Conservation (phyloP, 2,888 invertebrate species). For the Aleiodes leptofemur region DNA sequence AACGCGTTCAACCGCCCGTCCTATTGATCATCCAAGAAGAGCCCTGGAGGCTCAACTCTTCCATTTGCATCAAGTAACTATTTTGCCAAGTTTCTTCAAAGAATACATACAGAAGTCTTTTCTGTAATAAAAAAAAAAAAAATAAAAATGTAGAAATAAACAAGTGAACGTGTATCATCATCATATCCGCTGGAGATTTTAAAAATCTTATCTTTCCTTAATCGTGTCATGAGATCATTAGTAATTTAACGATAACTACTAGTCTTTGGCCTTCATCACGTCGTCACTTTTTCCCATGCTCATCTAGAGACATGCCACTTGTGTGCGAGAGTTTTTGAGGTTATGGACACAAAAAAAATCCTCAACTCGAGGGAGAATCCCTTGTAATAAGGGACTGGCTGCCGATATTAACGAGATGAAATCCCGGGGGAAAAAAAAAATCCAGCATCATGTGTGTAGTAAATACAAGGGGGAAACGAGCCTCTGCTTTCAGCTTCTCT, state of each 20-base stretch:
- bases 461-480: neutral
- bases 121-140: neutral
- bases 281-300: slow-evolving; percentile 40
- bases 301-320: slow-evolving; percentile 16
- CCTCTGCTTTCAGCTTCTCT: slow-evolving; percentile 17
- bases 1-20: slow-evolving; percentile 35
- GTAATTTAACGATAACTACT: slow-evolving; percentile 57
- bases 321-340: neutral
- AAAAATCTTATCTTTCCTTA: slow-evolving; percentile 24
- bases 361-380: slow-evolving; percentile 35
- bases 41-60: slow-evolving; percentile 36
- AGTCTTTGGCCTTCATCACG: slow-evolving; percentile 35
- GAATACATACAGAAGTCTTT: slow-evolving; percentile 15
- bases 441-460: neutral
- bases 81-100: neutral
- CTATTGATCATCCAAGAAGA: slow-evolving; percentile 34
- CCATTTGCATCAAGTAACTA: slow-evolving; percentile 27
- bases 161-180: slow-evolving; percentile 2
- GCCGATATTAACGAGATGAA: slow-evolving; percentile 46
- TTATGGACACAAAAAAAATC: slow-evolving; percentile 33
- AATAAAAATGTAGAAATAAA: neutral
- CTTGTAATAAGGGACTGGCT: slow-evolving; percentile 53
- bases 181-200: slow-evolving; percentile 35
- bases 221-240: slow-evolving; percentile 54
- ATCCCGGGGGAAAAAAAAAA: too few species aligned